phyloP scores from a whole-genome alignment of 2,888 invertebrate species.

The Cheilosia vulpina region DNA sequence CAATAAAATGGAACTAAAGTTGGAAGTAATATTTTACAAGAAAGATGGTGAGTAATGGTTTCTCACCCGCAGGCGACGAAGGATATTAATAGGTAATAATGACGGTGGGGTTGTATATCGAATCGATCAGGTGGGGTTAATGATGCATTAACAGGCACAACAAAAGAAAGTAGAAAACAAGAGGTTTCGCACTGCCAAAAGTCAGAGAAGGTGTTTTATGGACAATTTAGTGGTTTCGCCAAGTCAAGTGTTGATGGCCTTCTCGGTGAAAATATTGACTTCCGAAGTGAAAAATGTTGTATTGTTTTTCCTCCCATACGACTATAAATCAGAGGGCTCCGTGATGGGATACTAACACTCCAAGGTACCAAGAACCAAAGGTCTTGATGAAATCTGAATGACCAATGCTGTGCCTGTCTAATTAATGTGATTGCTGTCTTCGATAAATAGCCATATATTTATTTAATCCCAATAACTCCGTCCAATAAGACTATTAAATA shows the following conservation, averaged over 20 bases:
- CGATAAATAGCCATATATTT: constrained; percentile 9
- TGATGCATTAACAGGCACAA: constrained; percentile 5
- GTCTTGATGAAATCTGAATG: constrained; percentile 44
- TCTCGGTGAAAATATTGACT: neutral
- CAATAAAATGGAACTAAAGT: constrained; percentile 95
- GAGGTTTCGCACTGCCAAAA: too few species aligned
- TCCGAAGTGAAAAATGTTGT: neutral
- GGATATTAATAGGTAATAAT: neutral
- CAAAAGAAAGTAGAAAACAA: too few species aligned
- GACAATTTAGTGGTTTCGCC: constrained; percentile 39
- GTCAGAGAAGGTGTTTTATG: constrained; percentile 9
- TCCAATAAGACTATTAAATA: constrained; percentile 49
- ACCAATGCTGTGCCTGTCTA: constrained; percentile 6
- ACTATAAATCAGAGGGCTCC: constrained; percentile 1
- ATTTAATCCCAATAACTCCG: constrained; percentile 10
- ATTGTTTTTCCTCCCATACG: neutral
- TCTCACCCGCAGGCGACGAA: neutral
- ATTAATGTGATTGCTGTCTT: constrained; percentile 20
- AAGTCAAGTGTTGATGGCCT: neutral
- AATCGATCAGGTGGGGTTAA: constrained; percentile 44
- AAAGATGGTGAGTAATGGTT: constrained; percentile 96
- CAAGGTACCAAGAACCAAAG: neutral
- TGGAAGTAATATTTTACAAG: constrained; percentile 97
- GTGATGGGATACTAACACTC: neutral
- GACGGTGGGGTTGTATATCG: constrained; percentile 14